These are phyloP conservation scores for Lepidurus packardi DNA, from an alignment of 1,140 invertebrate species.

Conservation along the genomic window DNA sequence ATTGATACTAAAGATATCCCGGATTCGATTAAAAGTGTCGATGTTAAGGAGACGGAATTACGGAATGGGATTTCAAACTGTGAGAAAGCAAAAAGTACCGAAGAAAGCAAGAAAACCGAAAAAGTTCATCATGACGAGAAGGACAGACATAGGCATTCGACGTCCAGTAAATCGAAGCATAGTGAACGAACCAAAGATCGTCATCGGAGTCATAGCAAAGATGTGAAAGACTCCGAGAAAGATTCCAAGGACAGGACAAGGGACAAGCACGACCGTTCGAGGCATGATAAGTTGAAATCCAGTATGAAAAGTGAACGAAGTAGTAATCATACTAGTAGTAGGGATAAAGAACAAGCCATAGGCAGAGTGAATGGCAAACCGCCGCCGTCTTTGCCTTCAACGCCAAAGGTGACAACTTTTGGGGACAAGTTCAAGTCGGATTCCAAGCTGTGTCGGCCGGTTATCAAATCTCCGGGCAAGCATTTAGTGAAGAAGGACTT, in stretches of 20 bases:
- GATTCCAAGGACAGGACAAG: slow-evolving; percentile 14
- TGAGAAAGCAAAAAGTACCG: background rate
- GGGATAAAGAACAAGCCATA: background rate
- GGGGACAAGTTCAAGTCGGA: slow-evolving; percentile 26
- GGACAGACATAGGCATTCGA: background rate
- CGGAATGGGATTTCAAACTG: too few species aligned
- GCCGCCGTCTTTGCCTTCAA: background rate
- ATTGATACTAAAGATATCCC: background rate
- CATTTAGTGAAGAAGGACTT: slow-evolving; percentile 30
- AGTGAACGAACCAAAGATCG: background rate
- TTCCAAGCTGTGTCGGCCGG: slow-evolving; percentile 24
- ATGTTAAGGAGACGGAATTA: background rate
- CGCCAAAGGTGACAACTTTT: background rate
- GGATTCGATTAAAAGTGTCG: background rate
- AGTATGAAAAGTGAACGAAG: background rate
- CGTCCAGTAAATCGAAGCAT: background rate
- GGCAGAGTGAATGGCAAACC: background rate
- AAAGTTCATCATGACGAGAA: slow-evolving; percentile 23
- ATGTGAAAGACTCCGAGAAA: background rate
- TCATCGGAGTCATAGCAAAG: background rate
- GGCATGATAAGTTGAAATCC: background rate
- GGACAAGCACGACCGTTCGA: slow-evolving; percentile 1
- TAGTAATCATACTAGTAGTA: slow-evolving; percentile 11
- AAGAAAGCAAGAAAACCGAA: slow-evolving; percentile 24
- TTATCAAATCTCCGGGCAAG: slow-evolving; percentile 4